Percentiles rank a stretch among this genome's conserved stretches.
phyloP scores from a whole-genome alignment of 2,888 invertebrate genomes.

The Melolontha melolontha region DNA sequence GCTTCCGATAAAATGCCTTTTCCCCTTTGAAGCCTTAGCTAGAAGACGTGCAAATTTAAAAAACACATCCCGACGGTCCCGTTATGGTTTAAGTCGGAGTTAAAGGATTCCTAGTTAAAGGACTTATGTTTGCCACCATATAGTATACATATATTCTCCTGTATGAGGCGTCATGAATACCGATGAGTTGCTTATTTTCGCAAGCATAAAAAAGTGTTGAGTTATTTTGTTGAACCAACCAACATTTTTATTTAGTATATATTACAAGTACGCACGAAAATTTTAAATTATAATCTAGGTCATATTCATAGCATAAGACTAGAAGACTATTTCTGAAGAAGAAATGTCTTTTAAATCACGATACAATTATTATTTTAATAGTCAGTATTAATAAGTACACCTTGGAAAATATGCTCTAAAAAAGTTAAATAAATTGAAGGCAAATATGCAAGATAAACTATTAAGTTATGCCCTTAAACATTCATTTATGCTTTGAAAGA shows the following conservation, averaged over 20 bases:
- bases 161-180: conserved; percentile 36
- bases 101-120: conserved; percentile 37
- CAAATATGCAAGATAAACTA: too few species aligned
- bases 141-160: conserved; percentile 32
- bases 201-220: conserved; percentile 31
- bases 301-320: too few species aligned
- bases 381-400: too few species aligned
- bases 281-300: too few species aligned
- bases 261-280: too few species aligned
- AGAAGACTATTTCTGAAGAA: too few species aligned
- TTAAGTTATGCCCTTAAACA: too few species aligned
- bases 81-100: conserved; percentile 42
- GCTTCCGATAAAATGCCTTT: conserved; percentile 59
- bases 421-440: too few species aligned
- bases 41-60: conserved; percentile 58
- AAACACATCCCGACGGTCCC: conserved; percentile 46
- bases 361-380: too few species aligned
- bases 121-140: conserved; percentile 32
- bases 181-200: conserved; percentile 36
- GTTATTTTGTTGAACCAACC: conserved; percentile 22
- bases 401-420: too few species aligned
- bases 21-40: conserved; percentile 55
- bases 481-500: too few species aligned
- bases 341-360: too few species aligned
- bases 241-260: neutral